phyloP scores from a whole-genome alignment of 2,888 invertebrate species.

The Eupsilia transversa region DNA sequence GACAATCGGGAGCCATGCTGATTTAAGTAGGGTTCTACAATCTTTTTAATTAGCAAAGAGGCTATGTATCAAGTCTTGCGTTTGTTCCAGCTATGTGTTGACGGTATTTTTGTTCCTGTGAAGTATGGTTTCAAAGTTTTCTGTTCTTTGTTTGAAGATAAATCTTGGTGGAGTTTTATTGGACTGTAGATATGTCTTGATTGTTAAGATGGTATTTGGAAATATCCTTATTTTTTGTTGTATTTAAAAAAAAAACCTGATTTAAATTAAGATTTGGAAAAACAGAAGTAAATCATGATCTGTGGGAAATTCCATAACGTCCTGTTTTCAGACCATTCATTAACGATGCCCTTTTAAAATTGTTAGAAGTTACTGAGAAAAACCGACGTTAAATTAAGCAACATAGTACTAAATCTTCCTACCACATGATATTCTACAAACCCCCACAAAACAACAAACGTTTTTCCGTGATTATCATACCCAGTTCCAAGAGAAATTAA shows the following conservation, averaged over 20 bases:
- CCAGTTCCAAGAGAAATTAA: slow-evolving; percentile 48
- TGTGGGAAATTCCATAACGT: neutral
- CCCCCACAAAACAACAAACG: neutral
- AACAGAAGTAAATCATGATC: neutral
- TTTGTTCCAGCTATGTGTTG: slow-evolving; percentile 66
- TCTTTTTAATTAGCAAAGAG: slow-evolving; percentile 84
- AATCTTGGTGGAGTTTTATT: slow-evolving; percentile 15
- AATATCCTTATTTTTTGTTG: neutral
- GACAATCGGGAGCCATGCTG: slow-evolving; percentile 59
- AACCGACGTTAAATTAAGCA: neutral
- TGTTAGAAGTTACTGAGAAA: neutral
- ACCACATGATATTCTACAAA: neutral
- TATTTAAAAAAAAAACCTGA: neutral
- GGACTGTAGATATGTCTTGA: neutral
- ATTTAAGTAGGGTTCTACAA: slow-evolving; percentile 69
- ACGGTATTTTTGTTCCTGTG: slow-evolving; percentile 36
- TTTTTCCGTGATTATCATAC: slow-evolving; percentile 41
- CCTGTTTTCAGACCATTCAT: too few relatives aligned
- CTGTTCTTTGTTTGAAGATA: slow-evolving; percentile 19
- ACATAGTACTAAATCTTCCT: neutral
- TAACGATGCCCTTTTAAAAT: neutral
- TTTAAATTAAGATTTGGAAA: neutral
- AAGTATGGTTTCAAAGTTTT: slow-evolving; percentile 44
- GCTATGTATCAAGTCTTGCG: slow-evolving; percentile 73
- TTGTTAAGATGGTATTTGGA: neutral